These are phyloP conservation scores for Atrichornis clamosus DNA, from an alignment of 2,113 vertebrate species.

Conservation along the genomic window DNA sequence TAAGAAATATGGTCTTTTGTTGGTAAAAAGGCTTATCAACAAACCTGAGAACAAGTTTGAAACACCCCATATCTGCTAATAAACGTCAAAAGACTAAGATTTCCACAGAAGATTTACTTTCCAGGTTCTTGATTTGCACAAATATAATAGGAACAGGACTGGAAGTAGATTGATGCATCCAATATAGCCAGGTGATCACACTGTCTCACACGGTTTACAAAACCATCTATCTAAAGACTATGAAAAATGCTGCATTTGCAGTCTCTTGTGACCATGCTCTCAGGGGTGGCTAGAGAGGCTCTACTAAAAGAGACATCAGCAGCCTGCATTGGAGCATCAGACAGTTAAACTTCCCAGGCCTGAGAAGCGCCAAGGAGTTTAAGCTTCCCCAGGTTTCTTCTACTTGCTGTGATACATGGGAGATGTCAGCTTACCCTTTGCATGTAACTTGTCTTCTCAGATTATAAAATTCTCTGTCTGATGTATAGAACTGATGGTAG, in stretches of 20 bases:
- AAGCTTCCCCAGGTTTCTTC: not conserved
- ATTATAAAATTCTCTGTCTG: not conserved
- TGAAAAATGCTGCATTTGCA: slow-evolving; percentile 13
- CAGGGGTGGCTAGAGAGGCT: not conserved
- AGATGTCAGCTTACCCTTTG: not conserved
- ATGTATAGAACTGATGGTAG: not conserved
- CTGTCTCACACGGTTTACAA: not conserved
- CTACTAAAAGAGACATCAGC: not conserved
- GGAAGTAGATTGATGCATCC: not conserved
- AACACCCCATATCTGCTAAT: not conserved
- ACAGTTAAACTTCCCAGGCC: not conserved
- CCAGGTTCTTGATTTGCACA: not conserved
- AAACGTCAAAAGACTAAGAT: not conserved
- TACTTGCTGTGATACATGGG: not conserved
- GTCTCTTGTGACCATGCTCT: not conserved
- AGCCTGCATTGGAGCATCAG: not conserved
- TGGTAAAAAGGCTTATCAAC: not conserved
- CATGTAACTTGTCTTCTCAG: not conserved
- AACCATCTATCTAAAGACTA: not conserved
- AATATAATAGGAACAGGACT: not conserved
- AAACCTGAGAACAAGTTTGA: not conserved
- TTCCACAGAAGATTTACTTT: not conserved
- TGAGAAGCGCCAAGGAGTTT: not conserved
- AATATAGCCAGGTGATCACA: not conserved
- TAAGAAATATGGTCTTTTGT: not conserved